phyloP scores from a whole-genome alignment of 2,888 invertebrate genomes.

The Scaptomyza polygonia region DNA sequence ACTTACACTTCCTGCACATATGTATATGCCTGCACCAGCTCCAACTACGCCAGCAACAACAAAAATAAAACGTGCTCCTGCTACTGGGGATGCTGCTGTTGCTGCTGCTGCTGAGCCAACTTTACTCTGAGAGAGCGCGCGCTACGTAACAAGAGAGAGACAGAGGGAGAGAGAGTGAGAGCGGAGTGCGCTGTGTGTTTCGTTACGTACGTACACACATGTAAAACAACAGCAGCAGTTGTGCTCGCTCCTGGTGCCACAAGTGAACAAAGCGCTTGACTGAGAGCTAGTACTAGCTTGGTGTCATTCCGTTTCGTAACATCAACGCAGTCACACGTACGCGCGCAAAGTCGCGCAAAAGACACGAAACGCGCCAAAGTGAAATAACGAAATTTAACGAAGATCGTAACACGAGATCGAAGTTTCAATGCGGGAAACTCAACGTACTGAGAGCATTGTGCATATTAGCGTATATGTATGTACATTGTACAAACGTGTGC shows the following conservation, averaged over 20 bases:
- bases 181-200: conserved; percentile 17
- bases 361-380: conserved; percentile 34
- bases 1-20: conserved; percentile 69
- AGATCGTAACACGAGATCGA: conserved; percentile 46
- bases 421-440: conserved; percentile 42
- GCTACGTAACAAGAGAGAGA: conserved; percentile 24
- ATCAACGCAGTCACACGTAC: conserved; percentile 51
- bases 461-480: conserved; percentile 1
- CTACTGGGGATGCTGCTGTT: conserved; percentile 66
- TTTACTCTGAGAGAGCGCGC: conserved; percentile 32
- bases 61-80: conserved; percentile 45
- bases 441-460: conserved; percentile 1
- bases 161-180: conserved; percentile 13
- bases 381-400: conserved; percentile 19
- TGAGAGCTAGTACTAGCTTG: conserved; percentile 10
- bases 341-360: conserved; percentile 34
- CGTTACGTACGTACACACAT: conserved; percentile 9
- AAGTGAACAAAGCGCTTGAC: conserved; percentile 41
- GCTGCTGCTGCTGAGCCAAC: conserved; percentile 18
- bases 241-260: conserved; percentile 34
- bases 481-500: background rate
- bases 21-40: conserved; percentile 39
- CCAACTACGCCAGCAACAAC: conserved; percentile 27
- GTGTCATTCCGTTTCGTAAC: conserved; percentile 53
- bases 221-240: conserved; percentile 2